Base-by-base conservation (phyloP, 2,888 invertebrate species). In the Mythimna pallens region DNA sequence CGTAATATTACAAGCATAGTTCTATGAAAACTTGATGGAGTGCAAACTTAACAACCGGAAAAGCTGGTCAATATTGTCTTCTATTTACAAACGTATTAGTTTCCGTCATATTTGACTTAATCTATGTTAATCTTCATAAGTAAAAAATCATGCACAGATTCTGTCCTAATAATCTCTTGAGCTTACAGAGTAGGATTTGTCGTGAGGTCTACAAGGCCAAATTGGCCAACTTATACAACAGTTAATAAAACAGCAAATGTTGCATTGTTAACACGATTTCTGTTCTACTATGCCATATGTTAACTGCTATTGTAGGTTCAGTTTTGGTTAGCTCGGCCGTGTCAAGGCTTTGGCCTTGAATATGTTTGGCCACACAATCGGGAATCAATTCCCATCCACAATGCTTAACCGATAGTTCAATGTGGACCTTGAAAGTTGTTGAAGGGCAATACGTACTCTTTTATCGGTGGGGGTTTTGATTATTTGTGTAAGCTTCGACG, bases 301-400 rank as follows among this genome's bases (percentile, higher is more conserved):
- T 74, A 73, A 73, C 58, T 73, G 79, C 86, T 80, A 91, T 92
- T 92, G 90, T 92, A 87, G 84, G 78, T 83, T 80, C 83, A 81
- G 74, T 89, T 91, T 91, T 89, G 89, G 90, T 87, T 86, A 87
- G 86, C 78, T 83, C 81, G 75, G 84, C 68, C 85, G 87, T 92
- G 92, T 92, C 93, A 93, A 94, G 94, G 94, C 75, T 84, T 34
- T 73, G 84, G 72, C 93, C 93, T 93, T 92, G 88, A 80, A 84
- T 84, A 62, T 88, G 87, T 92, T 90, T 89, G 89, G 88, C 81
- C 77, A 86, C 76, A 87, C 89, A 85, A 90, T 90, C 87, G 88
- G 89, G 89, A 89, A 90, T 91, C 90, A 89, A 88, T 91, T 86
- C 85, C 83, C 80, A 79, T 80, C 73, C 77, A 82, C 80, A 82